Percentiles rank a stretch among this genome's conserved stretches.
Conservation (phyloP, 1,140 invertebrate genomes). For the Drosophila sp. region DNA sequence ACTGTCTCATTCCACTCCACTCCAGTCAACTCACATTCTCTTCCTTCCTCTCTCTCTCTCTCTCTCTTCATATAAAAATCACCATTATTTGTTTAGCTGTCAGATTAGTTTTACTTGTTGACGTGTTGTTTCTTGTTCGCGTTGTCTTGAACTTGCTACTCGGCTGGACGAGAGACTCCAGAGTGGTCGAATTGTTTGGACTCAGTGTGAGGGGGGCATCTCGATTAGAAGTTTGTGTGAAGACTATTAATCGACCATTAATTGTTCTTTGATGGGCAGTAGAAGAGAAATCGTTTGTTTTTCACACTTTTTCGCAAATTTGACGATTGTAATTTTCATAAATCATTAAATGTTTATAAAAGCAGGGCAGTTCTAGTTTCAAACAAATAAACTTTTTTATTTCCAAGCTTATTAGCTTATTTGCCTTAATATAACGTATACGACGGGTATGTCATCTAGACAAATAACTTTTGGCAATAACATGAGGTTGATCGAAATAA, state of each 20-base stretch:
- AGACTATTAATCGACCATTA: slow-evolving; percentile 21
- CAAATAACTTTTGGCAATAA: too few relatives aligned
- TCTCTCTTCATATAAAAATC: slow-evolving; percentile 48
- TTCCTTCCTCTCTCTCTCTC: background rate
- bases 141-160: slow-evolving; percentile 36
- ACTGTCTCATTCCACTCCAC: slow-evolving; percentile 1
- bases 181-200: background rate
- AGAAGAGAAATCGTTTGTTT: background rate
- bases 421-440: too few relatives aligned
- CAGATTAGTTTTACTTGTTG: slow-evolving; percentile 75
- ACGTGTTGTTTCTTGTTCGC: slow-evolving; percentile 49
- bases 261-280: slow-evolving; percentile 9
- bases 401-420: background rate
- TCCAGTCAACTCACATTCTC: background rate
- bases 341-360: background rate
- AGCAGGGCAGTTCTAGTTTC: background rate
- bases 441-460: too few relatives aligned
- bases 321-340: background rate
- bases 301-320: slow-evolving; percentile 9
- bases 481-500: too few relatives aligned
- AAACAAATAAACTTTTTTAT: background rate
- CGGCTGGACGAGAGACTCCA: slow-evolving; percentile 3
- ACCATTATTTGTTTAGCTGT: slow-evolving; percentile 71
- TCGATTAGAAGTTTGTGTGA: slow-evolving; percentile 17
- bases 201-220: background rate